phyloP scores from a whole-genome alignment of 2,888 invertebrate genomes.

The Papilio elwesi region DNA sequence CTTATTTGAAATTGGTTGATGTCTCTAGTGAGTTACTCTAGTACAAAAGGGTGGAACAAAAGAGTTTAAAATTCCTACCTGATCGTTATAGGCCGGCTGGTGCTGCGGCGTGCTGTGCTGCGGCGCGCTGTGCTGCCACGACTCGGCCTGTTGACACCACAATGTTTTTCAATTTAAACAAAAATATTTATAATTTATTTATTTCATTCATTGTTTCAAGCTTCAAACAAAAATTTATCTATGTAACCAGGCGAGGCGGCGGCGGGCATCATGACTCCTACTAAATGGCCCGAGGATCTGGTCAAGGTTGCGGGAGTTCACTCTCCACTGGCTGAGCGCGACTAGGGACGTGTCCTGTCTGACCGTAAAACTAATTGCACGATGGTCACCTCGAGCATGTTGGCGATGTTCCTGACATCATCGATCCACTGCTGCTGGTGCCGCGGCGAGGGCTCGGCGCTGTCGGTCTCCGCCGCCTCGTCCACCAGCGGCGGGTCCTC shows the following conservation, averaged over 20 bases:
- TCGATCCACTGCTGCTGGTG: conserved; percentile 65
- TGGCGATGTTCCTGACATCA: conserved; percentile 58
- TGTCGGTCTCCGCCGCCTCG: conserved; percentile 55
- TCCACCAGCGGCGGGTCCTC: conserved; percentile 66
- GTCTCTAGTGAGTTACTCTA: no score
- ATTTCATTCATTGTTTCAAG: no score
- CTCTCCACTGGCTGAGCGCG: no score
- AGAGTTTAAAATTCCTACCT: conserved; percentile 46
- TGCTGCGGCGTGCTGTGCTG: conserved; percentile 57
- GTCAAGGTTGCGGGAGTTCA: no score
- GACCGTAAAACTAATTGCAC: no score
- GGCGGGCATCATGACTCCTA: no score
- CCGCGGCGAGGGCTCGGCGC: conserved; percentile 62
- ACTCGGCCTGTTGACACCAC: conserved; percentile 44
- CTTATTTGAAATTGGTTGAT: no score
- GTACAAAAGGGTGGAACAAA: no score
- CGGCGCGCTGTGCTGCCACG: conserved; percentile 55
- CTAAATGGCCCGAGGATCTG: no score
- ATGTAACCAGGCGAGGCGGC: no score
- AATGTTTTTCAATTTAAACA: background rate
- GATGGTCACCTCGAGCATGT: conserved; percentile 49
- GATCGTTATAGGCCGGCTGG: conserved; percentile 48
- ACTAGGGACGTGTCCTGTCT: no score
- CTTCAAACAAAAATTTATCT: no score
- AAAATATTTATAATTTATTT: background rate